These are phyloP conservation scores for Aethes cnicana DNA, from an alignment of 2,888 invertebrate genomes.

Conservation along the genomic window DNA sequence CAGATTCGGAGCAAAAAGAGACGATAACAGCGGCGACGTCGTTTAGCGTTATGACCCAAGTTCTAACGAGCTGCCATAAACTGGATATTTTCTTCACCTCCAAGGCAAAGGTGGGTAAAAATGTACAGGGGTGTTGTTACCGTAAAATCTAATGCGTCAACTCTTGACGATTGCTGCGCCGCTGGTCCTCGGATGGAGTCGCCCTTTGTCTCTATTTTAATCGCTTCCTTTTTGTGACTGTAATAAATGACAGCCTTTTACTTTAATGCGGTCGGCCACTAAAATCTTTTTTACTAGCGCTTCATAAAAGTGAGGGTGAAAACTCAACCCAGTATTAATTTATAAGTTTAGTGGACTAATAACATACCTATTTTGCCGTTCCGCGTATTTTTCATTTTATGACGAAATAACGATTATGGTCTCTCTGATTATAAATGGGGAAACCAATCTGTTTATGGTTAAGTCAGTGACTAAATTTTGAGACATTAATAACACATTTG, in stretches of 20 bases:
- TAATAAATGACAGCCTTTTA: slow-evolving; percentile 26
- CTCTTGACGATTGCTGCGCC: slow-evolving; percentile 41
- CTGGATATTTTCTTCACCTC: slow-evolving; percentile 64
- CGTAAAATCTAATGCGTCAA: slow-evolving; percentile 64
- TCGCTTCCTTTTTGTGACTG: slow-evolving; percentile 22
- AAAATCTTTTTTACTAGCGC: slow-evolving; percentile 28
- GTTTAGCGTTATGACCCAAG: slow-evolving; percentile 71
- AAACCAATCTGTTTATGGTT: no score
- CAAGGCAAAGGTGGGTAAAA: slow-evolving; percentile 49
- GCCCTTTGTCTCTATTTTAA: slow-evolving; percentile 30
- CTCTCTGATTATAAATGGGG: no score
- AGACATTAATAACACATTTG: no score
- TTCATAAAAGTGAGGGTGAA: slow-evolving; percentile 26
- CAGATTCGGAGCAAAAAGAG: slow-evolving; percentile 66
- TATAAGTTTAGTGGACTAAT: slow-evolving; percentile 7
- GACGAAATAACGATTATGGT: no score
- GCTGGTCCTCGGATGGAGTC: slow-evolving; percentile 6
- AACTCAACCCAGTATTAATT: slow-evolving; percentile 15
- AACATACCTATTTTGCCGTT: no score
- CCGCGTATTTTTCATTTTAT: no score
- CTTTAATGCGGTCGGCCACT: slow-evolving; percentile 24
- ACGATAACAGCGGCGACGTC: slow-evolving; percentile 60
- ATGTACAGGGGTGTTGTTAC: slow-evolving; percentile 40
- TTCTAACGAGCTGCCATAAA: slow-evolving; percentile 78
- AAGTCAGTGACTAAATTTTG: no score